These are phyloP conservation scores for Aleiodes alternator DNA, from an alignment of 2,888 invertebrate species.

Conservation along the genomic window DNA sequence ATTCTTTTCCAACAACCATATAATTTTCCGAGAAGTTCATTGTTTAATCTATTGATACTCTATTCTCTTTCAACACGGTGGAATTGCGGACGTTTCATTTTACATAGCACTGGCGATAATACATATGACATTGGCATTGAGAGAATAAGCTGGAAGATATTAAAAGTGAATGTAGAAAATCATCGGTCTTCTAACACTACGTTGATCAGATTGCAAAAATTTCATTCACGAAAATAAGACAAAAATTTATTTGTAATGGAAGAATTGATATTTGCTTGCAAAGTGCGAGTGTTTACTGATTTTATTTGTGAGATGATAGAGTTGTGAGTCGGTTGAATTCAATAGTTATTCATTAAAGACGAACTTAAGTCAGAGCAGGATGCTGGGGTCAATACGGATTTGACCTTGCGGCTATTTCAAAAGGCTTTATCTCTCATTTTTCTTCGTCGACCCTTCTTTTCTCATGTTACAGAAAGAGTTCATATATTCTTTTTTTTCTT, in stretches of 20 bases:
- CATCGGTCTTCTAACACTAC: conserved; percentile 28
- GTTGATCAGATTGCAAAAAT: conserved; percentile 21
- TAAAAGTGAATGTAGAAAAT: conserved; percentile 13
- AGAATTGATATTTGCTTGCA: conserved; percentile 3
- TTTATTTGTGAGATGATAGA: conserved; percentile 27
- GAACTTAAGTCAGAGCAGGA: conserved; percentile 71
- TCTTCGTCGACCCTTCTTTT: conserved; percentile 63
- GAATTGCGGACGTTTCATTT: no score
- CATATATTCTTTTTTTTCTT: conserved; percentile 48
- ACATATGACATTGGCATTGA: background rate
- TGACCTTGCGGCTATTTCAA: conserved; percentile 73
- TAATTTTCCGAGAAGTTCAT: no score
- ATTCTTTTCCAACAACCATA: conserved; percentile 62
- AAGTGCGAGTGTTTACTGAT: conserved; percentile 24
- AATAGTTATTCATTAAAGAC: conserved; percentile 75
- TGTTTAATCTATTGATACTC: no score
- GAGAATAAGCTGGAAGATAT: conserved; percentile 13
- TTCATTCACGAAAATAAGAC: background rate
- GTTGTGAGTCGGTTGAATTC: conserved; percentile 59
- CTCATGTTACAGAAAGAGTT: conserved; percentile 37
- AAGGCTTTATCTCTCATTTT: conserved; percentile 69
- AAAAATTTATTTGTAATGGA: background rate
- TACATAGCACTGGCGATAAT: background rate
- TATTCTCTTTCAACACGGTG: no score
- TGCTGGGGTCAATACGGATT: conserved; percentile 71